Percentiles rank a stretch among this genome's conserved stretches.
phyloP scores from a whole-genome alignment of 1,140 invertebrate species.

The Macrobrachium nipponense region DNA sequence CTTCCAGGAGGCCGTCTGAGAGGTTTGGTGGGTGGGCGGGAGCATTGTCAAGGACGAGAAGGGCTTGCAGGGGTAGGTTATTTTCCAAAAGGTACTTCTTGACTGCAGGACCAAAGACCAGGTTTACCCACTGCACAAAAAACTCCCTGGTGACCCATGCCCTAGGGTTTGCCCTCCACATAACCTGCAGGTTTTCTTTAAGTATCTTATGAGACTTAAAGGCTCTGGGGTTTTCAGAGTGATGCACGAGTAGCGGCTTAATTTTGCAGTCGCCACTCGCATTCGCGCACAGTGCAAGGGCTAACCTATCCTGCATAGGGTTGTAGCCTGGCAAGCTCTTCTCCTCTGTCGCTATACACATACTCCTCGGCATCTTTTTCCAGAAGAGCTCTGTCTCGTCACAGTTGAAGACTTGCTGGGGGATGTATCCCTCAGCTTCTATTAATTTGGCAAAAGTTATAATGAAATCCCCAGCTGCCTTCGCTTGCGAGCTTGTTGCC shows the following conservation, averaged over 20 bases:
- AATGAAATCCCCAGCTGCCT: no score
- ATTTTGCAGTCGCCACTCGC: neutral
- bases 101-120: slow-evolving; percentile 34
- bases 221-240: neutral
- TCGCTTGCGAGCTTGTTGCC: no score
- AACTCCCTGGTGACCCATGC: slow-evolving; percentile 2
- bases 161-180: neutral
- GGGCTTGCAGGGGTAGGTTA: slow-evolving; percentile 23
- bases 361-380: neutral
- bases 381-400: neutral
- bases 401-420: neutral
- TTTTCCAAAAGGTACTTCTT: slow-evolving; percentile 39
- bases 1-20: slow-evolving; percentile 35
- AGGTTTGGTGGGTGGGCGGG: slow-evolving; percentile 23
- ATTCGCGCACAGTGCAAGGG: neutral
- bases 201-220: neutral
- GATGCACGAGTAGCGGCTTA: neutral
- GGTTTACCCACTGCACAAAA: slow-evolving; percentile 45
- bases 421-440: neutral
- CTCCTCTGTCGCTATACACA: neutral
- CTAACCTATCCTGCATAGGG: neutral
- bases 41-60: slow-evolving; percentile 32
- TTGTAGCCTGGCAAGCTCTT: neutral
- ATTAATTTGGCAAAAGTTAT: neutral
- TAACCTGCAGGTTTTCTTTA: neutral